Percentiles rank a stretch among this genome's conserved stretches.
Evolutionary conservation across 2,113 vertebrate species (phyloP).

Genomic region (Emydura subglobosa): DNA sequence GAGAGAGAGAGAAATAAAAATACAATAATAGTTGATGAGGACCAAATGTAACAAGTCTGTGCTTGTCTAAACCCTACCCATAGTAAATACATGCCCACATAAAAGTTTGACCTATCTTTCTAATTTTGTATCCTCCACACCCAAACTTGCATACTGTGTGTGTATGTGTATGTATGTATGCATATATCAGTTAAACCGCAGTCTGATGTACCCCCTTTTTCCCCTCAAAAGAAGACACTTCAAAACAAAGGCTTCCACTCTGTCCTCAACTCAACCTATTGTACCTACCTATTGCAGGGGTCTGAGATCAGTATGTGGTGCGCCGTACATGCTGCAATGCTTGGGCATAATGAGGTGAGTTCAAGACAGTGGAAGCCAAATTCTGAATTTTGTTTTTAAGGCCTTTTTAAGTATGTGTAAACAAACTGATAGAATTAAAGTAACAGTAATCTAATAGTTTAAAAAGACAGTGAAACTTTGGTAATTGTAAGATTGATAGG

Average conservation of each 20-base stretch:
- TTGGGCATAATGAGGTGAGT: slow-evolving; percentile 50
- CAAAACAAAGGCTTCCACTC: slow-evolving; percentile 42
- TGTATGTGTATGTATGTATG: neutral
- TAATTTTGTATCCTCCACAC: neutral
- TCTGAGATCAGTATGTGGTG: slow-evolving; percentile 59
- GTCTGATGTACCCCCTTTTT: neutral
- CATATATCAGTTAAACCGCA: neutral
- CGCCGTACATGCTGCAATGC: slow-evolving; percentile 22
- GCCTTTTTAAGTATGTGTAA: neutral
- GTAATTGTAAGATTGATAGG: neutral
- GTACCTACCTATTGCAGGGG: slow-evolving; percentile 50
- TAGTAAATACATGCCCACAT: neutral
- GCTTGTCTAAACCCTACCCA: neutral
- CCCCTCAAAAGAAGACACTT: neutral
- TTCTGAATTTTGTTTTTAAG: neutral
- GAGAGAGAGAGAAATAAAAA: neutral
- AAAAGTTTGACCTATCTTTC: neutral
- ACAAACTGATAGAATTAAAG: slow-evolving; percentile 5
- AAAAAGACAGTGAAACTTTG: neutral
- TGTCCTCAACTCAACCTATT: slow-evolving; percentile 56
- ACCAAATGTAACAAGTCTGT: neutral
- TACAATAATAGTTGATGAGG: neutral
- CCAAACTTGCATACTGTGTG: neutral
- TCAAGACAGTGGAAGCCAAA: slow-evolving; percentile 54
- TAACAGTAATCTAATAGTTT: slow-evolving; percentile 25